Conservation (phyloP, 1,140 invertebrate genomes). For the Heliconius hewitsoni region DNA sequence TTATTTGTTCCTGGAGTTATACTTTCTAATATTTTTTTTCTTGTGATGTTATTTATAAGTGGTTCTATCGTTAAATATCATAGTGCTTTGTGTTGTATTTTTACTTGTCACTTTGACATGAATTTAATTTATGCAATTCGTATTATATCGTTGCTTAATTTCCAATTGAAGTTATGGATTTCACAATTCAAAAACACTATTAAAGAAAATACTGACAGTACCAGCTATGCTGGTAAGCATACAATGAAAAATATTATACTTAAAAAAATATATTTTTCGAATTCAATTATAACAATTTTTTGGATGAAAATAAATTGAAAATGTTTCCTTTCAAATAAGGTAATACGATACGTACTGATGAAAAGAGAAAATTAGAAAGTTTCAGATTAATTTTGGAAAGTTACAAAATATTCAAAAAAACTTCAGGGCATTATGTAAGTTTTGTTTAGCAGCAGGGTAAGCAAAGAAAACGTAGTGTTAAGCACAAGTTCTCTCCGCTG, state of each 20-base stretch:
- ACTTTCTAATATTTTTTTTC: neutral
- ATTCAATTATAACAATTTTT: neutral
- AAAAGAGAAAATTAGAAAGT: neutral
- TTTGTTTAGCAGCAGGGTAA: neutral
- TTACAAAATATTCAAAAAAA: slow-evolving; percentile 11
- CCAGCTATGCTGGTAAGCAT: neutral
- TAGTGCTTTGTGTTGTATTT: neutral
- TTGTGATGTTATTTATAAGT: neutral
- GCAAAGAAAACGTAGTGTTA: too few relatives aligned
- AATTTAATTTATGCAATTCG: neutral
- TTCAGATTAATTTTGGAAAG: neutral
- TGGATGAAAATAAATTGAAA: neutral
- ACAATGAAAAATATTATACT: neutral
- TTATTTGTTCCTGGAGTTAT: neutral
- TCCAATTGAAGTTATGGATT: neutral
- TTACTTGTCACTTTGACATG: neutral
- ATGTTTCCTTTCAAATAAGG: neutral
- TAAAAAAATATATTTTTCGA: neutral
- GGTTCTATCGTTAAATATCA: neutral
- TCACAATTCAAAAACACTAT: neutral
- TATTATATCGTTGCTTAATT: neutral
- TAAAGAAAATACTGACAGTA: neutral
- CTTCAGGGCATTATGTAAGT: neutral
- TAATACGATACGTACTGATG: neutral
- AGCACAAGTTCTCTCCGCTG: too few relatives aligned